Evolutionary conservation across 1,140 invertebrate genomes (phyloP).

Genomic region (Forficula auricularia): DNA sequence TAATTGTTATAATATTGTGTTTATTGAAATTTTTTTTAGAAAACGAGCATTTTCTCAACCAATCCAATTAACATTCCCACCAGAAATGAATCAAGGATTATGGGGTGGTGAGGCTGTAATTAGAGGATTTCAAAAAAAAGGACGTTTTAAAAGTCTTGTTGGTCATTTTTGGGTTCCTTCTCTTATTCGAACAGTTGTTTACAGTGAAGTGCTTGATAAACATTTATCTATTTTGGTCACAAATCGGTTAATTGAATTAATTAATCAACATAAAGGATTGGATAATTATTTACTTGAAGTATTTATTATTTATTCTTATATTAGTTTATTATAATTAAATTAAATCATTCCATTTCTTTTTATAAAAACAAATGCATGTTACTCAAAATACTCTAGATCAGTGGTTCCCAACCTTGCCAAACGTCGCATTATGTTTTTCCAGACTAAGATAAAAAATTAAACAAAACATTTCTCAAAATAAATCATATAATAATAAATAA

Average conservation of each 20-base stretch:
- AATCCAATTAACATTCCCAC: conserved; percentile 58
- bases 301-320: conserved; percentile 9
- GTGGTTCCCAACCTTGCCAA: too few species aligned
- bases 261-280: conserved; percentile 82
- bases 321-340: neutral
- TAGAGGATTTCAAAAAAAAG: conserved; percentile 64
- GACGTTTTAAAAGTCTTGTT: conserved; percentile 36
- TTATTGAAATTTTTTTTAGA: conserved; percentile 23
- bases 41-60: conserved; percentile 54
- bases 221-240: conserved; percentile 70
- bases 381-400: too few species aligned
- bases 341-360: neutral
- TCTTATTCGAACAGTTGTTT: conserved; percentile 61
- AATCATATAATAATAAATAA: neutral
- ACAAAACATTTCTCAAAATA: neutral
- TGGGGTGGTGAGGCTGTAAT: conserved; percentile 95
- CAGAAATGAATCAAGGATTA: conserved; percentile 66
- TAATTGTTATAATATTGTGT: neutral
- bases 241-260: conserved; percentile 55
- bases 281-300: conserved; percentile 87
- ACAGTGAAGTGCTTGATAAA: conserved; percentile 83
- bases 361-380: too few species aligned
- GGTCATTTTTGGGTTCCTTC: conserved; percentile 76
- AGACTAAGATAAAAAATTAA: neutral
- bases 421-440: neutral